Evolutionary conservation across 2,113 vertebrate species (phyloP), one percentile per base, ranked within the genome.

Genomic region (Pholis gunnellus): DNA sequence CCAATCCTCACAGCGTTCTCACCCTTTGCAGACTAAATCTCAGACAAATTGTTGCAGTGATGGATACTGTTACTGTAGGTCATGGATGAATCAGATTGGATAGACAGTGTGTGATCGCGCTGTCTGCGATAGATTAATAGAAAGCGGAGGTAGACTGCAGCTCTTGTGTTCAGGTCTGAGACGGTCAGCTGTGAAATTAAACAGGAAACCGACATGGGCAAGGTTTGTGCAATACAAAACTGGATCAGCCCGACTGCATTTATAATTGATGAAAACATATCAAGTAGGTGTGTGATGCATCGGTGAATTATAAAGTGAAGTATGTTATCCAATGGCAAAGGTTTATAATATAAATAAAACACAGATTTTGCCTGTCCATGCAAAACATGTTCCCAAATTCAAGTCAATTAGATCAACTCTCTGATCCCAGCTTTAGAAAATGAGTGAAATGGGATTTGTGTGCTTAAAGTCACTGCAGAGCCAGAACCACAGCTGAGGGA

Each of bases 131-230:
- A 82, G 84, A 92, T 91, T 79, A 85, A 85, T 27, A 87, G 75
- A 79, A 84, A 80, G 85, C 67, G 56, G 78, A 85, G 77, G 79
- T 50, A 77, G 87, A 87, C 82, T 52, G 81, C 78, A 31, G 83
- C 86, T 75, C 75, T 75, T 72, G 56, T 75, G 69, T 69, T 69
- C 77, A 81, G 87, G 89, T 89, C 81, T 82, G 65, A 52, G 78
- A 87, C 72, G 83, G 79, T 94, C 93, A 93, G 88, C 92, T 95
- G 94, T 94, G 94, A 95, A 96, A 95, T 96, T 94, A 93, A 93
- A 94, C 90, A 90, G 84, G 88, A 93, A 87, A 78, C 73, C 87
- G 87, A 93, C 91, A 87, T 44, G 65, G 75, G 60, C 38, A 46
- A 79, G 76, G 77, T 78, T 18, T 65, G 81, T 56, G 81, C 73